Evolutionary conservation across 2,888 invertebrate genomes (phyloP).

Genomic region (Carabus problematicus): DNA sequence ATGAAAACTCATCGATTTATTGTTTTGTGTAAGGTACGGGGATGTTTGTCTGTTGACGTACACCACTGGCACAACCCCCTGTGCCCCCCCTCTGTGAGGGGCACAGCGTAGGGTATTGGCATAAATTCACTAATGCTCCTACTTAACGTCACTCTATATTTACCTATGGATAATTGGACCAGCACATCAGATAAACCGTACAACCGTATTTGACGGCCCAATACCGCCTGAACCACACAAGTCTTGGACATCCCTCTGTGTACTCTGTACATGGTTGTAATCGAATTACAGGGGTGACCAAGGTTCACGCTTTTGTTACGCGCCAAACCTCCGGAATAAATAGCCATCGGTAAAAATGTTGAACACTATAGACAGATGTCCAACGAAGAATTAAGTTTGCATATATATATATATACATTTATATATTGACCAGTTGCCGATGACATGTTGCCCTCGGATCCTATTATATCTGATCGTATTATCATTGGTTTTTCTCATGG

Average conservation of each 20-base stretch:
- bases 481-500: constrained; percentile 17
- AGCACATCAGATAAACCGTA: background rate
- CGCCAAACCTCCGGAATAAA: constrained; percentile 31
- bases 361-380: constrained; percentile 15
- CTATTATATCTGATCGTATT: constrained; percentile 21
- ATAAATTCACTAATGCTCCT: background rate
- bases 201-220: constrained; percentile 33
- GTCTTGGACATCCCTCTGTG: constrained; percentile 11
- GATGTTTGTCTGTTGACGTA: background rate
- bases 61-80: too few relatives aligned
- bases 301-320: constrained; percentile 32
- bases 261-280: too few relatives aligned
- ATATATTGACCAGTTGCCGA: constrained; percentile 15
- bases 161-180: constrained; percentile 29
- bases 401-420: too few relatives aligned
- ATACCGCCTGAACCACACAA: constrained; percentile 7
- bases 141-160: constrained; percentile 2
- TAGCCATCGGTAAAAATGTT: constrained; percentile 8
- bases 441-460: constrained; percentile 18
- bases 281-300: constrained; percentile 40
- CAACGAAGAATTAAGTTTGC: background rate
- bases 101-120: too few relatives aligned
- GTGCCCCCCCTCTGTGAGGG: too few relatives aligned
- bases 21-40: background rate
- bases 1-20: too few relatives aligned